Base-by-base conservation (phyloP, 2,888 invertebrate genomes). In the Cremastinae sp. region DNA sequence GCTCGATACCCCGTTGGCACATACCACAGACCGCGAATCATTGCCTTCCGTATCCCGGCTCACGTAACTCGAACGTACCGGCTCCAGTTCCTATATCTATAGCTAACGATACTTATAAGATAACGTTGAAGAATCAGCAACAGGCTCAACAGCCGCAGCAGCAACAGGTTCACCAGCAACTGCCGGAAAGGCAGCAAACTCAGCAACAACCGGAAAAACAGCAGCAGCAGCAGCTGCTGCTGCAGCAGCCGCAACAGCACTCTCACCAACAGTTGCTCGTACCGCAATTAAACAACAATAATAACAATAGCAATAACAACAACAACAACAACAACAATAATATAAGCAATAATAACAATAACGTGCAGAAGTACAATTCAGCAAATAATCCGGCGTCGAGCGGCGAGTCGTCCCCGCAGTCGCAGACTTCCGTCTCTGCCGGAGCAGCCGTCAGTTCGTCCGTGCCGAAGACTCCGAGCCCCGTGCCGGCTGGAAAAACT, bases 381-480 rank as follows among this genome's bases (percentile, higher is more conserved):
- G 36, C 73, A 16, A 70, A 18, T 20, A 69, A 61, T 20, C 22
- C 61, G 0, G 61, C 61, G 5, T 73, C 75, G 7, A 75, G 41
- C 59, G 69, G 70, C 12, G 78, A 75, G 64, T 71, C 62, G 1
- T 78, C 79, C 12, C 79, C 82, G 0, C 82, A 79, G 8, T 78
- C 78, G 12, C 84, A 82, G 69, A 83, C 74, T 70, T 74, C 78
- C 2, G 64, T 73, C 0, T 76, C 80, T 2, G 77, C 70, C 47
- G 84, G 83, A 18, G 86, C 86, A 78, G 90, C 92, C 76, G 94
- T 94, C 81, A 94, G 95, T 76, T 96, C 96, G 80, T 96, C 96
- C 81, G 95, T 95, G 90, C 95, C 96, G 80, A 96, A 96, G 92
- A 96, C 96, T 78, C 96, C 96, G 72, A 95, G 95, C 89, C 96